Conservation (phyloP, 2,797 vertebrate genomes). For the Galagoides demidoff region DNA sequence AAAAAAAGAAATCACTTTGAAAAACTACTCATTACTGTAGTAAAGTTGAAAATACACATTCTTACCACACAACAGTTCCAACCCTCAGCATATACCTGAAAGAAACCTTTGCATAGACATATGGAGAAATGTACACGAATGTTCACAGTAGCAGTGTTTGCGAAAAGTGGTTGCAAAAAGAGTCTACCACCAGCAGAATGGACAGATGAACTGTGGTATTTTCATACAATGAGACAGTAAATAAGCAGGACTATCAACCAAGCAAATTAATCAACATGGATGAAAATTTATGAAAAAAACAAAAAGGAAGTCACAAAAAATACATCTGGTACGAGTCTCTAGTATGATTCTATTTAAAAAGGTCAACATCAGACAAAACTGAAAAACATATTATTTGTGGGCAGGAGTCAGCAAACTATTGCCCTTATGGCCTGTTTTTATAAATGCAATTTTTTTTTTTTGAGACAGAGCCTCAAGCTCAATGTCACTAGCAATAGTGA, state of each 20-base stretch:
- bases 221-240: not conserved
- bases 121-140: not conserved
- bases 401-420: not conserved
- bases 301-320: not conserved
- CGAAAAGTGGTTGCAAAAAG: too few relatives aligned
- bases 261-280: not conserved
- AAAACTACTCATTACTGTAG: not conserved
- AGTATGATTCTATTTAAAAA: not conserved
- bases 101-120: not conserved
- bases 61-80: not conserved
- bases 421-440: not conserved
- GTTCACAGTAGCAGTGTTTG: not conserved
- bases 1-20: not conserved
- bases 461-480: too few relatives aligned
- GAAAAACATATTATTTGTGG: not conserved
- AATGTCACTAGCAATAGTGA: too few relatives aligned
- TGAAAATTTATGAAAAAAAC: not conserved
- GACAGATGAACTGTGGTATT: not conserved
- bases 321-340: not conserved
- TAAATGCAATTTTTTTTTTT: not conserved
- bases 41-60: not conserved
- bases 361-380: not conserved
- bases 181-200: not conserved
- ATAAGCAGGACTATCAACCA: not conserved
- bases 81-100: accelerated